Base-by-base conservation (phyloP, 2,888 invertebrate species). In the Caenorhabditis sulstoni region DNA sequence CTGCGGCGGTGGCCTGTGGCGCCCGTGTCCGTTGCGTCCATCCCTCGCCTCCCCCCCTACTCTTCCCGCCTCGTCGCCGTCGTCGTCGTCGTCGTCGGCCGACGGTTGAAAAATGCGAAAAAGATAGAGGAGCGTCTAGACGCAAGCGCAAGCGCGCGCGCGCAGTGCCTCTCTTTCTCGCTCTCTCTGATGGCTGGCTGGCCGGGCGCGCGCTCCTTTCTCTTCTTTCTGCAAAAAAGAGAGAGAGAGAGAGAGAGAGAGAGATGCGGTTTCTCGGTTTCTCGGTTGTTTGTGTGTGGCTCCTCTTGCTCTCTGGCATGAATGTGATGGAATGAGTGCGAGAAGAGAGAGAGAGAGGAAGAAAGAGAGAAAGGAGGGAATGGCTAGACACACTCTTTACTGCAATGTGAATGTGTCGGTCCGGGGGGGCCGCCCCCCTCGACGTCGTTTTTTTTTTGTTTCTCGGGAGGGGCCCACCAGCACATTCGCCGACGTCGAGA, bases 81-180 rank as follows among this genome's bases (percentile, higher is more conserved):
- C n/a, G n/a, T n/a, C n/a, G n/a, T n/a, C n/a, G n/a, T n/a, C n/a
- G n/a, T n/a, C n/a, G n/a, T n/a, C n/a, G n/a, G 29, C 47, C 37
- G 49, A 5, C 12, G 50, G 67, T 68, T 68, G 67, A 68, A 58
- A 55, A 66, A 66, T 66, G 66, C 35, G 66, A 57, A 66, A 66
- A 53, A 52, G 65, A 65, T 65, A 65, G 65, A 65, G 47, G 41
- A n/a, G 47, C 55, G 55, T 66, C 55, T 55, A 66, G 55, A 55
- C 66, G 66, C 55, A 55, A 22, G 44, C 14, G 29, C 12, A 11
- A 20, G 35, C 52, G 49, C 39, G 22, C 52, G 35, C 52, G 49
- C 62, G 41, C 50, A 23, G 16, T 53, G 11, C 55, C 35, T 41
- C 59, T 11, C 18, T 55, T 2, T 59, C 59, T 59, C 59, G 41